These are phyloP conservation scores for Cyprinella venusta DNA, from an alignment of 2,797 vertebrate genomes.

Conservation along the genomic window DNA sequence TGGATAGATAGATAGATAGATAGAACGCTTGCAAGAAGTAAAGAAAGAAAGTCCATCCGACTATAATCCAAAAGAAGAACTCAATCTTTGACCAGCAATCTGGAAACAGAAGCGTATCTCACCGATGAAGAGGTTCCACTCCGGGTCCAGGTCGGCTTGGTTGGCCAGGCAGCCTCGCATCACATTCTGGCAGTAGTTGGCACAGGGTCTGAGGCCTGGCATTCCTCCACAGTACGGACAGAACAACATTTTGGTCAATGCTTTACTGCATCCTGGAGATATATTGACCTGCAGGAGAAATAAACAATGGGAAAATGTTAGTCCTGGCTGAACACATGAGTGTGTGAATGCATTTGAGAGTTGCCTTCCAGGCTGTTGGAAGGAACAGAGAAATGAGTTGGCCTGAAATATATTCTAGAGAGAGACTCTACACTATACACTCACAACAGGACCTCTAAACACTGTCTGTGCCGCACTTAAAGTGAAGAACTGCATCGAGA, in stretches of 20 bases:
- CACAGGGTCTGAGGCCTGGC: constrained; percentile 90
- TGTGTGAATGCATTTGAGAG: neutral
- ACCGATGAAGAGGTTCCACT: constrained; percentile 98
- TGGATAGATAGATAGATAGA: accelerated
- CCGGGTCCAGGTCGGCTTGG: constrained; percentile 95
- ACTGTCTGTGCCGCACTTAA: neutral
- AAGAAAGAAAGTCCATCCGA: neutral
- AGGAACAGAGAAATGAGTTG: neutral
- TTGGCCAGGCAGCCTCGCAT: constrained; percentile 98
- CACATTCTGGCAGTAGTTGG: constrained; percentile 97
- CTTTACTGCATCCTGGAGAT: constrained; percentile 88
- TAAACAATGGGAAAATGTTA: neutral
- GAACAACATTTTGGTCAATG: constrained; percentile 95
- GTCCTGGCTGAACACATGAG: neutral
- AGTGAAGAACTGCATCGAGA: constrained; percentile 3
- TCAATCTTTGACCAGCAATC: neutral
- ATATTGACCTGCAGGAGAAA: constrained; percentile 85
- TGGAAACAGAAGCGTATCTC: constrained; percentile 66
- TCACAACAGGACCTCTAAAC: neutral
- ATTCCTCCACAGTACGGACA: constrained; percentile 93
- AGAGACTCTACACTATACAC: neutral
- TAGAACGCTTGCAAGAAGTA: no score
- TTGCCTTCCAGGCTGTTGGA: neutral
- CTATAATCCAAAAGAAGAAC: neutral
- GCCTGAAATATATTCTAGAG: neutral